Percentiles rank a stretch among this genome's conserved stretches.
phyloP scores from a whole-genome alignment of 2,797 vertebrate genomes.

The Typhlichthys subterraneus region DNA sequence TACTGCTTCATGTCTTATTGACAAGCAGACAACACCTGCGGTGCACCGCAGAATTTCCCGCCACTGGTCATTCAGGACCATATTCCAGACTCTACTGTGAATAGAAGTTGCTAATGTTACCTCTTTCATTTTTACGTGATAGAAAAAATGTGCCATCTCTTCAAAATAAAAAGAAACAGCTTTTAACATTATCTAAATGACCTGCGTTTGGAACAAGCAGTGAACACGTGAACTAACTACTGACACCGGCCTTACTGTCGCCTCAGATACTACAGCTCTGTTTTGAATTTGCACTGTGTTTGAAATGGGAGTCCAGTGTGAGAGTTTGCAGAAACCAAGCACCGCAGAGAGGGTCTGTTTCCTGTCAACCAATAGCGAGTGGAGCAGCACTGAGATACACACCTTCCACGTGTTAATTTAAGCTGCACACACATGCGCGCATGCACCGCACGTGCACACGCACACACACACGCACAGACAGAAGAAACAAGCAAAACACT shows the following conservation, averaged over 20 bases:
- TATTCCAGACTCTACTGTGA: not conserved
- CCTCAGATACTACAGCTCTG: slow-evolving; percentile 46
- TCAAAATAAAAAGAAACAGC: too few relatives aligned
- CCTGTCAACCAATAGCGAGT: slow-evolving; percentile 58
- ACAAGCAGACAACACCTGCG: too few relatives aligned
- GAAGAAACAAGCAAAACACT: slow-evolving; percentile 8
- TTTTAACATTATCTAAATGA: slow-evolving; percentile 16
- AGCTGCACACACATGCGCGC: slow-evolving; percentile 28
- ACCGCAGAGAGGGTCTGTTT: slow-evolving; percentile 62
- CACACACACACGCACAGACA: slow-evolving; percentile 12
- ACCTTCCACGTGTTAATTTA: slow-evolving; percentile 72
- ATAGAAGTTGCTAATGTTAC: not conserved
- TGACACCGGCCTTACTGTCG: slow-evolving; percentile 58
- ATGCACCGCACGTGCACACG: slow-evolving; percentile 19
- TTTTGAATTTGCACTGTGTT: slow-evolving; percentile 62
- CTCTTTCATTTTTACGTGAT: too few relatives aligned
- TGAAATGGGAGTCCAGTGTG: slow-evolving; percentile 55
- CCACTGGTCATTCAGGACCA: too few relatives aligned
- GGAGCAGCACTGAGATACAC: slow-evolving; percentile 61
- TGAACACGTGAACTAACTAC: slow-evolving; percentile 26
- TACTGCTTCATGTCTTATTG: too few relatives aligned
- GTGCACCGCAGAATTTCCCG: too few relatives aligned
- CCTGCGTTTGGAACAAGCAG: slow-evolving; percentile 33
- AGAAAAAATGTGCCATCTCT: too few relatives aligned
- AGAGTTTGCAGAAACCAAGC: slow-evolving; percentile 57